Evolutionary conservation across 2,797 vertebrate genomes (phyloP), one percentile per base, ranked within the genome.

Genomic region (Sebastes steindachneri): DNA sequence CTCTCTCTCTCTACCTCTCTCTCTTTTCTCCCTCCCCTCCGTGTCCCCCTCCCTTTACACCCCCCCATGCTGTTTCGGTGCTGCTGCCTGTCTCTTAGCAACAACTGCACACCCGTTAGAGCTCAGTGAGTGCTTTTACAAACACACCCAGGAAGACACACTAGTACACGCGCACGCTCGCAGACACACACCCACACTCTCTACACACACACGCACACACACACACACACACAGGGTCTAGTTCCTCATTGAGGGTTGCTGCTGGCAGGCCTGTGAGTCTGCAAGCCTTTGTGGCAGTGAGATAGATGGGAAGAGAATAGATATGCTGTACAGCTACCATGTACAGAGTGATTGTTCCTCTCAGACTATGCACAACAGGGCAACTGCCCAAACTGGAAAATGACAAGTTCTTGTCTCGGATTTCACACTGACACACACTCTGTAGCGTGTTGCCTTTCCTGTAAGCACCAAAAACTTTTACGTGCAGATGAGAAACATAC

Each of bases 41-140:
- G 10, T 68, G 37, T 63, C 77, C 80, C 83, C 71, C 84, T 88
- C 90, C 57, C 25, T 17, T 10, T 19, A 48, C 86, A 79, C 75
- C 90, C 84, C 94, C 92, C 92, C 91, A 95, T 94, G 93, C 95
- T 95, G 95, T 95, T 95, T 95, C 95, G 72, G 88, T 94, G 95
- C 96, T 97, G 97, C 97, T 97, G 97, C 97, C 92, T 97, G 98
- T 99, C 97, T 98, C 98, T 98, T 99, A 99, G 98, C 98, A 99
- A 99, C 98, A 97, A 97, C 97, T 97, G 97, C 97, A 97, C 97
- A 98, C 97, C 97, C 97, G 94, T 95, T 95, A 95, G 95, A 95
- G 95, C 95, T 95, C 93, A 94, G 93, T 94, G 95, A 96, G 96
- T 95, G 95, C 95, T 95, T 95, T 96, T 95, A 95, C 94, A 94